Evolutionary conservation across 1,140 invertebrate genomes (phyloP).

Genomic region (Hyles vespertilio): DNA sequence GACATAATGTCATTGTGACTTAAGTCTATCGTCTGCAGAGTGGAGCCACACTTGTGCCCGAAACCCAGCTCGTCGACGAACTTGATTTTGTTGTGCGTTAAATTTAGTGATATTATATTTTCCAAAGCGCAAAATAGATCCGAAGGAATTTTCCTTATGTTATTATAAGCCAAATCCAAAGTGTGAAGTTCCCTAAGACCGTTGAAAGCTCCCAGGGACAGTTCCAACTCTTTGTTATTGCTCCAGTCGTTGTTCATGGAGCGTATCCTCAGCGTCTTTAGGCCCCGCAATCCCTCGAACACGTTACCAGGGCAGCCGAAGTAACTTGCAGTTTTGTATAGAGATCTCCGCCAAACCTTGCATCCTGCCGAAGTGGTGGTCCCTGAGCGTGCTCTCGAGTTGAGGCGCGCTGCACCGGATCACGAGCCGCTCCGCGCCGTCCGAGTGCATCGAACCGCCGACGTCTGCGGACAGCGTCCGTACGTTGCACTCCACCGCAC

Average conservation of each 20-base stretch:
- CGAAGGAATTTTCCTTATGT: constrained; percentile 82
- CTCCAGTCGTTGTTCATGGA: constrained; percentile 83
- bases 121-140: constrained; percentile 83
- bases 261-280: constrained; percentile 82
- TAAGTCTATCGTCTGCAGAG: constrained; percentile 82
- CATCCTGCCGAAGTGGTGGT: constrained; percentile 81
- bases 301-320: constrained; percentile 81
- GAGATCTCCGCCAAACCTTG: constrained; percentile 81
- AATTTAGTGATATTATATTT: constrained; percentile 84
- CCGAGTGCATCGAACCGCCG: constrained; percentile 78
- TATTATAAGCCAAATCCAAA: constrained; percentile 84
- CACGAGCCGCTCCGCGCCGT: constrained; percentile 77
- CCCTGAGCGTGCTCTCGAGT: constrained; percentile 81
- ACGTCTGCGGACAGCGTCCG: constrained; percentile 71
- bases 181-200: constrained; percentile 81
- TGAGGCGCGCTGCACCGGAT: constrained; percentile 82
- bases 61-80: constrained; percentile 82
- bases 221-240: constrained; percentile 78
- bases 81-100: constrained; percentile 84
- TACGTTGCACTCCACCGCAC: constrained; percentile 74
- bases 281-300: constrained; percentile 82
- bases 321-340: constrained; percentile 84
- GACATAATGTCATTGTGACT: constrained; percentile 83
- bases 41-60: constrained; percentile 75
- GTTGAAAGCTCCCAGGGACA: constrained; percentile 78